Conservation (phyloP, 2,113 vertebrate species). For the Asarcornis scutulata region DNA sequence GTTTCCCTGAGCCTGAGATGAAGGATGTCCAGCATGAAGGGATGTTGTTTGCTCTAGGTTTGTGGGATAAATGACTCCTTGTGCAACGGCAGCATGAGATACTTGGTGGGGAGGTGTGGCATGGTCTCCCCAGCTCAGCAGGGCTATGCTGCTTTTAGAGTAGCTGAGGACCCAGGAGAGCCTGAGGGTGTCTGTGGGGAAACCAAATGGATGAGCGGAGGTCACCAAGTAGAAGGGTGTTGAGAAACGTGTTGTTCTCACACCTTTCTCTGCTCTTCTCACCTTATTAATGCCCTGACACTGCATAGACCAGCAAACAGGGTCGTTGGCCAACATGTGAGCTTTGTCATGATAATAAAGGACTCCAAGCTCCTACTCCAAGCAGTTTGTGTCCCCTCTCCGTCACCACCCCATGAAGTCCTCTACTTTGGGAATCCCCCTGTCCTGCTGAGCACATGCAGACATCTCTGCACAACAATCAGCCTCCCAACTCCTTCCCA, state of each 20-base stretch:
- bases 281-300: neutral
- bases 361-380: too few relatives aligned
- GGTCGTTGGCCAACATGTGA: neutral
- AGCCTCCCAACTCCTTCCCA: neutral
- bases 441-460: neutral
- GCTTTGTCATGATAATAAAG: neutral
- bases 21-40: rapidly evolving
- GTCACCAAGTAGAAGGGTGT: neutral
- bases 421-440: neutral
- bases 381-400: neutral
- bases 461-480: too few relatives aligned
- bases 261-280: neutral
- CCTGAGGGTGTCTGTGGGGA: neutral
- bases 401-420: neutral
- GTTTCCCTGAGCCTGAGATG: neutral
- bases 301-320: neutral
- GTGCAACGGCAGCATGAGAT: neutral
- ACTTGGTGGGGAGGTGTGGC: neutral
- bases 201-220: neutral
- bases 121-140: neutral
- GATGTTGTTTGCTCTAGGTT: neutral
- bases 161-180: neutral
- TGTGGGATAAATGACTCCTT: neutral
- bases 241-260: neutral
- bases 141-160: neutral